These are phyloP conservation scores for Pituophis catenifer DNA, from an alignment of 2,113 vertebrate species.

Conservation along the genomic window DNA sequence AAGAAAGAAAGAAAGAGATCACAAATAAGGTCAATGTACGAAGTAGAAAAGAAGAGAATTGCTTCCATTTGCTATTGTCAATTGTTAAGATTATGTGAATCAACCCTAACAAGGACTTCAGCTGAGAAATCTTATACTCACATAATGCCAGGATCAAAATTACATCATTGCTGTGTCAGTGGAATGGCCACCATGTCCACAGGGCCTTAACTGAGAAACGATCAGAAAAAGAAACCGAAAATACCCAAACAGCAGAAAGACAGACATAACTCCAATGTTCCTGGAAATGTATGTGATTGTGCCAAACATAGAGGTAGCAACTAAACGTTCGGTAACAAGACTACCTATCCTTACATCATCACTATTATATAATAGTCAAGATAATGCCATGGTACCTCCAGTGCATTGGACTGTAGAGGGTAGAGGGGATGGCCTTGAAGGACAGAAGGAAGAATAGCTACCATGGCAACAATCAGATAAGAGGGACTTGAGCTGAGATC, in stretches of 20 bases:
- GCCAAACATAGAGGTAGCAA: neutral
- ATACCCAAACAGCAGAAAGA: neutral
- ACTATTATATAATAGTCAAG: neutral
- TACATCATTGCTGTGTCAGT: neutral
- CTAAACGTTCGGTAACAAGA: neutral
- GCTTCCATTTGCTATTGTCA: conserved; percentile 27
- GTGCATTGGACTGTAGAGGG: neutral
- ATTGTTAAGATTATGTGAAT: conserved; percentile 41
- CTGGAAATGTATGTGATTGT: neutral
- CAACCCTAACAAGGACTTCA: conserved; percentile 26
- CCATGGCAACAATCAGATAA: neutral
- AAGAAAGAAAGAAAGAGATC: neutral
- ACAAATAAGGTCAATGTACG: conserved; percentile 43
- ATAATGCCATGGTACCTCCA: neutral
- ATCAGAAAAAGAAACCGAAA: neutral
- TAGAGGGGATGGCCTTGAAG: neutral
- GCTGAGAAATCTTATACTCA: neutral
- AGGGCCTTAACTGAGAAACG: neutral
- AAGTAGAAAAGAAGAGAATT: conserved; percentile 45
- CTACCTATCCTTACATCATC: neutral
- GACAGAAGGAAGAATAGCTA: neutral
- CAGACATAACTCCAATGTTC: neutral
- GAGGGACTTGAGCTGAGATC: neutral
- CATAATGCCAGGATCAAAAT: neutral
- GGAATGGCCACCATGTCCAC: neutral